These are phyloP conservation scores for Sarcophilus harrisii DNA, from an alignment of 2,797 vertebrate genomes.

Conservation along the genomic window DNA sequence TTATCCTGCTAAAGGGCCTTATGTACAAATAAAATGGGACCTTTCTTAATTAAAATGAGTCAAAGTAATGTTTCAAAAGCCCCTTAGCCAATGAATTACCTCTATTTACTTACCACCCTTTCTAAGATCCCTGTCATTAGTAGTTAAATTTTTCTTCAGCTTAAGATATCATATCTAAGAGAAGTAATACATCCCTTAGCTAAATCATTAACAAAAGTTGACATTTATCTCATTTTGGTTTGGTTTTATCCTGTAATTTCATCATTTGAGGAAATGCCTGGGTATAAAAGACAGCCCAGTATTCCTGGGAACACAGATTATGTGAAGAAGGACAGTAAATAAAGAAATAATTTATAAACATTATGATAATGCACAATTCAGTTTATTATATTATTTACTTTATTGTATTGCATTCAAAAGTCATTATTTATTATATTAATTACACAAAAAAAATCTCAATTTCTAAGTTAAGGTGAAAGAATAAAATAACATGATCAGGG, in stretches of 20 bases:
- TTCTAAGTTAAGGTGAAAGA: not conserved
- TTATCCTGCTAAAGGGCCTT: not conserved
- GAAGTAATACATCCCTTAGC: not conserved
- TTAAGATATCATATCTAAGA: not conserved
- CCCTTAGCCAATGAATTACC: not conserved
- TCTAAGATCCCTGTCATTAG: not conserved
- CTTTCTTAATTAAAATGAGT: not conserved
- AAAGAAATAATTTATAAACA: not conserved
- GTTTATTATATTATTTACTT: not conserved
- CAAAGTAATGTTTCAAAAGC: not conserved
- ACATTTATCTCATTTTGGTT: not conserved
- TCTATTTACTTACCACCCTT: not conserved
- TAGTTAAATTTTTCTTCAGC: not conserved
- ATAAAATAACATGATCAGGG: not conserved
- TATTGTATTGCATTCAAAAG: not conserved
- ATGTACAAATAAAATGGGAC: not conserved
- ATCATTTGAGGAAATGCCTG: not conserved
- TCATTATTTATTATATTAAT: not conserved
- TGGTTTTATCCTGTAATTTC: not conserved
- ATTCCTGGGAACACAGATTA: not conserved
- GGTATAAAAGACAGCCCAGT: not conserved
- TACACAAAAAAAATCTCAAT: not conserved
- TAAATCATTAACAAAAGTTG: constrained; percentile 42
- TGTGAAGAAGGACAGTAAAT: not conserved
- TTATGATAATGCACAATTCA: not conserved